These are phyloP conservation scores for Hesperia comma DNA, from an alignment of 2,888 invertebrate genomes.

Conservation along the genomic window DNA sequence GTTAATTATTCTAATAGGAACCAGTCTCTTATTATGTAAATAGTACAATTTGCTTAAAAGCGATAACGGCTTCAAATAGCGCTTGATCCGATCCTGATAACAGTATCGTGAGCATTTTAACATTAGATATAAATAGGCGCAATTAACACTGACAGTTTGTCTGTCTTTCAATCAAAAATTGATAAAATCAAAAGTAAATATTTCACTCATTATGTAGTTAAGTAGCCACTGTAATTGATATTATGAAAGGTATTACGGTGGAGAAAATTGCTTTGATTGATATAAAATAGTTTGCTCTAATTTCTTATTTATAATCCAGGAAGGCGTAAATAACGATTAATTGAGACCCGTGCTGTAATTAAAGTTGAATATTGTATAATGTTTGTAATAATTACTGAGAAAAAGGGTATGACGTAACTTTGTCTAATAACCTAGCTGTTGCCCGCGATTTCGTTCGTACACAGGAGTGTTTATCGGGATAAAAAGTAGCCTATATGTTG, in stretches of 20 bases:
- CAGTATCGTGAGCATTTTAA: conserved; percentile 26
- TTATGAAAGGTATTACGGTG: not conserved
- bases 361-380: conserved; percentile 1
- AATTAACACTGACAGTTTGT: conserved; percentile 31
- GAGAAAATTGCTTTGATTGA: not conserved
- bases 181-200: conserved; percentile 28
- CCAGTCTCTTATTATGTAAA: conserved; percentile 35
- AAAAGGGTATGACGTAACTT: no score
- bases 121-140: conserved; percentile 27
- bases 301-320: not conserved
- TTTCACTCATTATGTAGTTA: conserved; percentile 2
- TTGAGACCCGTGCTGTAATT: not conserved
- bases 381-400: not conserved
- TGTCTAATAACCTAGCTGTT: no score
- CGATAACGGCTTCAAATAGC: conserved; percentile 34
- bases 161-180: conserved; percentile 30
- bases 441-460: no score
- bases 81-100: conserved; percentile 30
- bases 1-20: conserved; percentile 31
- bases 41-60: conserved; percentile 37
- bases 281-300: not conserved
- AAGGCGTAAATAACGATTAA: not conserved
- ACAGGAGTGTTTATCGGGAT: no score
- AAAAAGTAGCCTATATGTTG: no score
- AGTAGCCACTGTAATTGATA: not conserved